Evolutionary conservation across 2,888 invertebrate species (phyloP).

Genomic region (Iphiclides podalirius): DNA sequence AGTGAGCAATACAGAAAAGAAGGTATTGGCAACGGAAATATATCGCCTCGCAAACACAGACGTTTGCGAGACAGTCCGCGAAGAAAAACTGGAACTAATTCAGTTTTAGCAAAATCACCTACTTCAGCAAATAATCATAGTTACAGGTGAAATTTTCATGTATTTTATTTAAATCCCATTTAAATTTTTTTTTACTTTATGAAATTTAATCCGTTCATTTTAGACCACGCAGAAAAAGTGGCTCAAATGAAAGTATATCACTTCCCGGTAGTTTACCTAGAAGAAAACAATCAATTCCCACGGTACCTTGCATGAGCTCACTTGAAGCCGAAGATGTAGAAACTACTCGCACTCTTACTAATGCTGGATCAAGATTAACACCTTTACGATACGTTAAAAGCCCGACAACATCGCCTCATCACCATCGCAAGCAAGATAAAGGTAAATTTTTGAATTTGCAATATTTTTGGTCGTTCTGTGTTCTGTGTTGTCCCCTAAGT

Average conservation of each 20-base stretch:
- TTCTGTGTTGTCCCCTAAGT: too few relatives aligned
- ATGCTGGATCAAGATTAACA: conserved; percentile 68
- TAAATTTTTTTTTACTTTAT: conserved; percentile 2
- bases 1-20: conserved; percentile 78
- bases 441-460: conserved; percentile 48
- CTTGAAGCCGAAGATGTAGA: conserved; percentile 76
- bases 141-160: conserved; percentile 53
- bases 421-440: conserved; percentile 67
- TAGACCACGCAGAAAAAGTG: conserved; percentile 72
- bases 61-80: conserved; percentile 83
- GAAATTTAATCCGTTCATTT: conserved; percentile 8
- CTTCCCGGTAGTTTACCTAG: conserved; percentile 82
- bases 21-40: conserved; percentile 69
- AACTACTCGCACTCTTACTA: conserved; percentile 70
- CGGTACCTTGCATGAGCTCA: conserved; percentile 68
- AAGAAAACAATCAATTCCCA: conserved; percentile 79
- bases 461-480: too few relatives aligned
- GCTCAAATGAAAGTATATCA: conserved; percentile 82
- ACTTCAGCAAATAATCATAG: conserved; percentile 63
- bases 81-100: conserved; percentile 81
- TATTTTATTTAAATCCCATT: not conserved
- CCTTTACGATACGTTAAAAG: conserved; percentile 69
- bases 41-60: conserved; percentile 81
- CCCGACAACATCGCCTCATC: conserved; percentile 76
- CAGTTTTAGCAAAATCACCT: conserved; percentile 78